Conservation (phyloP, 2,113 vertebrate genomes). For the Aspidoscelis tigris region DNA sequence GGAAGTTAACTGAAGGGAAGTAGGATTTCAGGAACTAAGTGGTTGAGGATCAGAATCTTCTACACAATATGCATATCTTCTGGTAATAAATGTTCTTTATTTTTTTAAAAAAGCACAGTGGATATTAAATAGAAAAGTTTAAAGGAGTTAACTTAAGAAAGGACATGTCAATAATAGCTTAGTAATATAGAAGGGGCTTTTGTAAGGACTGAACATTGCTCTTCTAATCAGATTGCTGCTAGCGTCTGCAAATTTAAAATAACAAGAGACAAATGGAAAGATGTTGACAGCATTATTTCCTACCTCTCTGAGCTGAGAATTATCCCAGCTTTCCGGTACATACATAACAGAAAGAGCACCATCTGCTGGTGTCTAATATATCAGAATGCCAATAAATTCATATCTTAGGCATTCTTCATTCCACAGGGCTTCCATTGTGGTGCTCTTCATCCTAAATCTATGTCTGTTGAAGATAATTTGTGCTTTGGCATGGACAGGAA, state of each 20-base stretch:
- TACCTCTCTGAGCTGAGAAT: background rate
- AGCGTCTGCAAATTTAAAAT: background rate
- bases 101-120: background rate
- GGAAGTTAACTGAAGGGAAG: background rate
- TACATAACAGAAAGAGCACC: constrained; percentile 36
- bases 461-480: rapidly evolving
- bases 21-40: background rate
- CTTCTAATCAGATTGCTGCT: background rate
- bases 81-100: background rate
- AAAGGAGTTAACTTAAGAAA: background rate
- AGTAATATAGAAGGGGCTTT: background rate
- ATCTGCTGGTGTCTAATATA: constrained; percentile 30
- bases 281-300: background rate
- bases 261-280: constrained; percentile 1
- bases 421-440: background rate
- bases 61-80: background rate
- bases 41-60: background rate
- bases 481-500: background rate
- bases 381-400: constrained; percentile 10
- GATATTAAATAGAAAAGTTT: background rate
- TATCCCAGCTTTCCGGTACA: background rate
- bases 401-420: background rate
- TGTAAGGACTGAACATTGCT: background rate
- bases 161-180: background rate
- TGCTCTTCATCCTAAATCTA: background rate